phyloP scores from a whole-genome alignment of 2,797 vertebrate genomes.

The Glossophaga mutica region DNA sequence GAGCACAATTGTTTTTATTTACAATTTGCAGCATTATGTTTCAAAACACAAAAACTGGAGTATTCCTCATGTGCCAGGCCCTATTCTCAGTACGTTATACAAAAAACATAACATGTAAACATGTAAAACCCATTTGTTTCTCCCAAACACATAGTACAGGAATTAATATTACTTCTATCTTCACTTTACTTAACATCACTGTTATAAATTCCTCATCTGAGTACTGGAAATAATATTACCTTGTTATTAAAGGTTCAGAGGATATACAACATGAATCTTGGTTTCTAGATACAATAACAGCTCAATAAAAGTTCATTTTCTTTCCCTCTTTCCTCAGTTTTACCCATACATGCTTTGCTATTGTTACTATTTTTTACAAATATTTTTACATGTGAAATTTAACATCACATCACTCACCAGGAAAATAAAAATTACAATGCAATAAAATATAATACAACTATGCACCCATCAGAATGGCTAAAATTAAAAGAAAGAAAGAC shows the following conservation, averaged over 20 bases:
- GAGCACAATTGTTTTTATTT: not conserved
- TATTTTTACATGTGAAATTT: not conserved
- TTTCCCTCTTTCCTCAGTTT: not conserved
- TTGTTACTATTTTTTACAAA: not conserved
- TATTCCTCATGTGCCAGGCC: not conserved
- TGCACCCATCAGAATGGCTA: not conserved
- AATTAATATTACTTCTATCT: not conserved
- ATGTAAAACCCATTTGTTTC: not conserved
- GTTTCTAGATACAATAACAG: not conserved
- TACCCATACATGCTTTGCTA: not conserved
- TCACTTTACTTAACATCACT: not conserved
- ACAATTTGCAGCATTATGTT: not conserved
- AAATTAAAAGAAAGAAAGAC: not conserved
- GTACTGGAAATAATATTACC: not conserved
- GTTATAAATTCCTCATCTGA: constrained; percentile 5
- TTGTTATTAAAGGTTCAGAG: not conserved
- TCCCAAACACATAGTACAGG: not conserved
- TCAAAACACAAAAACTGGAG: not conserved
- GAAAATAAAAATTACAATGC: not conserved
- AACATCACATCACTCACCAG: not conserved
- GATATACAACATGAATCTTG: not conserved
- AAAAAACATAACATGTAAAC: not conserved
- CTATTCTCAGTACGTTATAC: not conserved
- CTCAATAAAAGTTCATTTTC: constrained; percentile 9
- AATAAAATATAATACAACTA: not conserved